phyloP scores from a whole-genome alignment of 2,888 invertebrate species.

The Aphodius sticticus region DNA sequence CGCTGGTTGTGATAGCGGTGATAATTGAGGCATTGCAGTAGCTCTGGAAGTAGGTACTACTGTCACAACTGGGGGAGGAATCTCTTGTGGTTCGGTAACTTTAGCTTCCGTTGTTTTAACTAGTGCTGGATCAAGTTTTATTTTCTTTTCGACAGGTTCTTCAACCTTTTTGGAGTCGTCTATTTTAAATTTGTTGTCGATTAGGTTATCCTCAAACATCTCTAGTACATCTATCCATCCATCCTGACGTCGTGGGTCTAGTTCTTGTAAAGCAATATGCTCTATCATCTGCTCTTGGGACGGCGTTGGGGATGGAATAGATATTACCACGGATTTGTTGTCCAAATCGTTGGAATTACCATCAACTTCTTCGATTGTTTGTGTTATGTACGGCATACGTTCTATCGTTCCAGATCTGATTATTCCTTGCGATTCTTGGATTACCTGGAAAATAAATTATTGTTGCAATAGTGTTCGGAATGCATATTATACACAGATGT shows the following conservation, averaged over 20 bases:
- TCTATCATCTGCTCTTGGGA: conserved; percentile 71
- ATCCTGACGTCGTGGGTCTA: conserved; percentile 63
- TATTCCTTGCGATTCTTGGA: conserved; percentile 55
- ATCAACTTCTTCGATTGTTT: conserved; percentile 66
- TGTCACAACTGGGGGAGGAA: conserved; percentile 43
- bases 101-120: conserved; percentile 20
- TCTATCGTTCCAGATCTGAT: conserved; percentile 56
- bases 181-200: conserved; percentile 44
- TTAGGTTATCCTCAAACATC: conserved; percentile 70
- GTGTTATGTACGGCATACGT: conserved; percentile 66
- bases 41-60: conserved; percentile 52
- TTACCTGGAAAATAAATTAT: conserved; percentile 43
- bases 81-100: conserved; percentile 34
- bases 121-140: neutral
- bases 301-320: conserved; percentile 72
- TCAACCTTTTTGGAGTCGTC: conserved; percentile 22
- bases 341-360: conserved; percentile 67
- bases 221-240: conserved; percentile 72
- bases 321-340: conserved; percentile 71
- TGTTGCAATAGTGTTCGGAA: neutral
- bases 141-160: conserved; percentile 12
- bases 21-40: conserved; percentile 71
- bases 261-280: conserved; percentile 69
- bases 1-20: conserved; percentile 75
- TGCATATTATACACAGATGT: too few relatives aligned